Evolutionary conservation across 1,140 invertebrate species (phyloP).

Genomic region (Microplitis demolitor): DNA sequence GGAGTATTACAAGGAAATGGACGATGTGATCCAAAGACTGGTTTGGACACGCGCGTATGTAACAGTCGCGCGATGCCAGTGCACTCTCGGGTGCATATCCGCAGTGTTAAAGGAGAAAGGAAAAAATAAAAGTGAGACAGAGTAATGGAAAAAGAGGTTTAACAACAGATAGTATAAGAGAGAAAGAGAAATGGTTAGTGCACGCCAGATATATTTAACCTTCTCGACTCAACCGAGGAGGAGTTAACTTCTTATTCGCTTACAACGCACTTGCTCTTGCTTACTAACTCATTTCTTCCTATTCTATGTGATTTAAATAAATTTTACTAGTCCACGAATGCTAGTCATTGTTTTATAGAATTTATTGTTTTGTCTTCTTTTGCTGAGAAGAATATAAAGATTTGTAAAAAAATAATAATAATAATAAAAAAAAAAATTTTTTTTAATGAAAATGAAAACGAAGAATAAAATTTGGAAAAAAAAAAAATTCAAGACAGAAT

Average conservation of each 20-base stretch:
- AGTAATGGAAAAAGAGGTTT: background rate
- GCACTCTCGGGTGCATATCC: slow-evolving; percentile 17
- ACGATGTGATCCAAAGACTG: slow-evolving; percentile 5
- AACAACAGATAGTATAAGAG: background rate
- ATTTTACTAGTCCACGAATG: slow-evolving; percentile 46
- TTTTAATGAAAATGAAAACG: background rate
- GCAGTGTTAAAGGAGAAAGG: slow-evolving; percentile 10
- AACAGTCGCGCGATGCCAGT: slow-evolving; percentile 14
- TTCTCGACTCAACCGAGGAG: slow-evolving; percentile 25
- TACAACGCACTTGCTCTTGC: slow-evolving; percentile 41
- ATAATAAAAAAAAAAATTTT: slow-evolving; percentile 3
- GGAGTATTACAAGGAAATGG: slow-evolving; percentile 4
- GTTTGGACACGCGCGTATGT: slow-evolving; percentile 16
- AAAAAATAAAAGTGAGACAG: slow-evolving; percentile 18
- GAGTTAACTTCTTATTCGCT: slow-evolving; percentile 2
- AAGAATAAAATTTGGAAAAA: background rate
- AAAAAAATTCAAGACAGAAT: background rate
- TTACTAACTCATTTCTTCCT: slow-evolving; percentile 17
- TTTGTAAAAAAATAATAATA: slow-evolving; percentile 2
- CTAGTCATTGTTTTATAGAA: slow-evolving; percentile 46
- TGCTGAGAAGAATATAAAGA: background rate
- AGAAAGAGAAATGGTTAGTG: slow-evolving; percentile 25
- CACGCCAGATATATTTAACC: slow-evolving; percentile 52
- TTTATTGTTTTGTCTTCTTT: background rate
- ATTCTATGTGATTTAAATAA: slow-evolving; percentile 50